Conservation (phyloP, 2,888 invertebrate species). For the Phalangium opilio region DNA sequence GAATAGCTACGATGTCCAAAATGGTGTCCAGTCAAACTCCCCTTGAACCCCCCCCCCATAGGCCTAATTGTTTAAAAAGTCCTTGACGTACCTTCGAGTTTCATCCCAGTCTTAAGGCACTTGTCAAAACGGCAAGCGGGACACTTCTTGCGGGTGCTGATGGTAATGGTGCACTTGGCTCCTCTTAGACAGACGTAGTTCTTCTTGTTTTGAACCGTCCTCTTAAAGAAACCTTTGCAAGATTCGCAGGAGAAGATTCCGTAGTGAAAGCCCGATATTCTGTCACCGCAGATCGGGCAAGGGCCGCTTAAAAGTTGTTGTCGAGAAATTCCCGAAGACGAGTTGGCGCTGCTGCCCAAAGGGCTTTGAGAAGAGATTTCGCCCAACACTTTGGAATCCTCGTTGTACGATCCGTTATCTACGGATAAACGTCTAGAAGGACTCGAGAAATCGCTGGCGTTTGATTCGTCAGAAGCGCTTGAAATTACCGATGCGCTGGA, state of each 20-base stretch:
- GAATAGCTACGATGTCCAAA: constrained; percentile 48
- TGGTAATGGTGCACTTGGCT: constrained; percentile 78
- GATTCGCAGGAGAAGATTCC: constrained; percentile 96
- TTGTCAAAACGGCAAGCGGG: constrained; percentile 93
- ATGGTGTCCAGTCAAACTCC: not conserved
- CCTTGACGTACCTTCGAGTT: constrained; percentile 73
- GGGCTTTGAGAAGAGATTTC: constrained; percentile 13
- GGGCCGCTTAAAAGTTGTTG: constrained; percentile 44
- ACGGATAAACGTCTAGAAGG: constrained; percentile 17
- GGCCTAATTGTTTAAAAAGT: not conserved
- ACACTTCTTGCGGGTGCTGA: constrained; percentile 87
- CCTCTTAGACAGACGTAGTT: constrained; percentile 85
- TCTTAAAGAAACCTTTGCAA: constrained; percentile 94
- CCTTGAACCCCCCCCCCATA: no score
- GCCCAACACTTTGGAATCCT: constrained; percentile 10
- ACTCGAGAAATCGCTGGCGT: constrained; percentile 19
- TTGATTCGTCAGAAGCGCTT: constrained; percentile 21
- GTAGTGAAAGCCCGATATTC: constrained; percentile 93
- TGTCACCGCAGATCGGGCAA: constrained; percentile 88
- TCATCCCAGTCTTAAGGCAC: constrained; percentile 91
- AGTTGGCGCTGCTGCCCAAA: constrained; percentile 8
- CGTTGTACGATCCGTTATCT: constrained; percentile 9
- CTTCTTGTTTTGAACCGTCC: constrained; percentile 96
- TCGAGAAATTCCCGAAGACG: constrained; percentile 16
- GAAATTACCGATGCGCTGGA: constrained; percentile 19